Percentiles rank a stretch among this genome's conserved stretches.
Evolutionary conservation across 2,113 vertebrate genomes (phyloP).

Genomic region (Fukomys damarensis): DNA sequence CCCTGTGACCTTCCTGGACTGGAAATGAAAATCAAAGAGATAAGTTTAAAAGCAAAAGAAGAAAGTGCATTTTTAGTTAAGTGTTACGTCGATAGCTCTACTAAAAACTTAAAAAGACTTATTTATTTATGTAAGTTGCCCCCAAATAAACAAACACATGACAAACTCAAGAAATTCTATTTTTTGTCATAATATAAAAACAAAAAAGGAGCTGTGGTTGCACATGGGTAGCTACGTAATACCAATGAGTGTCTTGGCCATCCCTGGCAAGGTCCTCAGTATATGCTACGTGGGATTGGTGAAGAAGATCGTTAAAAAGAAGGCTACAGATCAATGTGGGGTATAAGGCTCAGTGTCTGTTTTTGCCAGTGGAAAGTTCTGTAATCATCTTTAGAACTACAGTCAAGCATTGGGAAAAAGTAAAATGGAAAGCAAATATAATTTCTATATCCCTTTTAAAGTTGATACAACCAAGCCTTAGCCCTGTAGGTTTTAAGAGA

Average conservation of each 20-base stretch:
- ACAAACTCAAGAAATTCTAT: slow-evolving; percentile 20
- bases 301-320: neutral
- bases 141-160: neutral
- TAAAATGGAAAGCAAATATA: slow-evolving; percentile 68
- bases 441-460: slow-evolving; percentile 78
- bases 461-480: slow-evolving; percentile 68
- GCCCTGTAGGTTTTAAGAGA: slow-evolving; percentile 74
- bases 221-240: neutral
- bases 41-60: slow-evolving; percentile 30
- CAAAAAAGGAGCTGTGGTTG: slow-evolving; percentile 20
- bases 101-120: slow-evolving; percentile 41
- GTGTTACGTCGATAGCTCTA: neutral
- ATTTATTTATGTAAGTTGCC: neutral
- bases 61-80: neutral
- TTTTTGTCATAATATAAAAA: slow-evolving; percentile 46
- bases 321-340: neutral
- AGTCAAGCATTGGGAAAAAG: slow-evolving; percentile 61
- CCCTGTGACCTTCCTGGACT: neutral
- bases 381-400: neutral
- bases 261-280: neutral
- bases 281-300: neutral
- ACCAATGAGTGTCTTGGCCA: slow-evolving; percentile 24
- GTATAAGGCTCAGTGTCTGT: fast-evolving
- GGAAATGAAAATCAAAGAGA: slow-evolving; percentile 15
- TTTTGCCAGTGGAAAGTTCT: neutral